Base-by-base conservation (phyloP, 1,140 invertebrate genomes). In the Temnothorax curvispinosus region DNA sequence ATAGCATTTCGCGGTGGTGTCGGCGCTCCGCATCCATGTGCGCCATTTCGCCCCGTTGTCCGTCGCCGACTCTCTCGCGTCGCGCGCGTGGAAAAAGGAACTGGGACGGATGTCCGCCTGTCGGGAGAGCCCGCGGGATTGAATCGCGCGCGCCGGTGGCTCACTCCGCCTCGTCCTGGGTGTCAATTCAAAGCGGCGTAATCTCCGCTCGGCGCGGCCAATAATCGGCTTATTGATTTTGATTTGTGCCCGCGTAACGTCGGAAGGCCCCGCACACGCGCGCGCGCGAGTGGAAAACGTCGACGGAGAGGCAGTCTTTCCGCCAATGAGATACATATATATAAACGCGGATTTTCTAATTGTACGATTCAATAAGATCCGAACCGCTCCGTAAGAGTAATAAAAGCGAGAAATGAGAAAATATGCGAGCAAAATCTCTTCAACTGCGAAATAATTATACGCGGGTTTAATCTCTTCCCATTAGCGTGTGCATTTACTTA, bases 161-260 rank as follows among this genome's bases (percentile, higher is more conserved):
- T 35, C 86, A 78, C 86, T 87, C 50, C 27, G 15, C 27, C 50
- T 90, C 87, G 90, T 89, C 90, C 90, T 80, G 75, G 85, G 88
- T 93, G 92, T 94, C 92, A 92, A 93, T 93, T 94, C 91, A 90
- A 90, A 92, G 91, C 90, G 90, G 92, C 89, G 91, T 94, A 94
- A 94, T 93, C 93, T 93, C 92, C 91, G 92, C 89, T 93, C 72
- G 89, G 87, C 86, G 67, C 88, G 67, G 44, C 89, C 90, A 93
- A 93, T 93, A 94, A 93, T 94, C 93, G 90, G 91, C 89, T 93
- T 94, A 94, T 94, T 94, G 93, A 94, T 94, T 94, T 94, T 87
- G 90, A 91, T 90, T 93, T 85, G 89, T 87, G 71, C 69, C 74
- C 76, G 86, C 81, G 50, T 92, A 89, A 27, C 38, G 21, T 27